These are phyloP conservation scores for Tiliacea aurago DNA, from an alignment of 2,888 invertebrate genomes.

Conservation along the genomic window DNA sequence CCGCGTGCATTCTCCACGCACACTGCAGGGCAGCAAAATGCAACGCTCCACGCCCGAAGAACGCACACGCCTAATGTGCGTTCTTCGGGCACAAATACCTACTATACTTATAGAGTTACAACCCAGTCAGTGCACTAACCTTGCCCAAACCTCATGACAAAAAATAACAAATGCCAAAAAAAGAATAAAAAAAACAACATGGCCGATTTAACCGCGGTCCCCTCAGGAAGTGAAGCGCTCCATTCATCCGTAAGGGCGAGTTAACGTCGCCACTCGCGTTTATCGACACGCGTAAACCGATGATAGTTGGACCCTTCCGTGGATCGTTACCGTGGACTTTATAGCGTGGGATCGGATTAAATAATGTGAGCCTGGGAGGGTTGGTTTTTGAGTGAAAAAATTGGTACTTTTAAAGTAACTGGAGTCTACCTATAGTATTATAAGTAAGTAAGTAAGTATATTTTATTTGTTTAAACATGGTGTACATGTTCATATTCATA, in stretches of 20 bases:
- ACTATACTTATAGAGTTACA: background rate
- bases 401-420: background rate
- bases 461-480: too few relatives aligned
- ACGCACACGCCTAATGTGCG: too few relatives aligned
- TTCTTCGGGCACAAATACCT: too few relatives aligned
- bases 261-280: slow-evolving; percentile 65
- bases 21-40: too few relatives aligned
- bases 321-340: slow-evolving; percentile 62
- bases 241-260: slow-evolving; percentile 51
- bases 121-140: background rate
- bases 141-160: background rate
- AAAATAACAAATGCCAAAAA: background rate
- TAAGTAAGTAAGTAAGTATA: too few relatives aligned
- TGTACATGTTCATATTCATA: too few relatives aligned
- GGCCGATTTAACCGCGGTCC: slow-evolving; percentile 32
- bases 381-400: slow-evolving; percentile 25
- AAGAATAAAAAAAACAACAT: slow-evolving; percentile 31
- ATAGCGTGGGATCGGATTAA: slow-evolving; percentile 59
- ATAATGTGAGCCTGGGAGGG: slow-evolving; percentile 41
- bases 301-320: slow-evolving; percentile 73
- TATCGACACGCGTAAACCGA: slow-evolving; percentile 74
- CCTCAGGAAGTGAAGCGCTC: slow-evolving; percentile 49
- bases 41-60: too few relatives aligned
- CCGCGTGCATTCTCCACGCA: too few relatives aligned
- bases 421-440: too few relatives aligned